Conservation (phyloP, 2,888 invertebrate species). For the Marronus borbonicus region DNA sequence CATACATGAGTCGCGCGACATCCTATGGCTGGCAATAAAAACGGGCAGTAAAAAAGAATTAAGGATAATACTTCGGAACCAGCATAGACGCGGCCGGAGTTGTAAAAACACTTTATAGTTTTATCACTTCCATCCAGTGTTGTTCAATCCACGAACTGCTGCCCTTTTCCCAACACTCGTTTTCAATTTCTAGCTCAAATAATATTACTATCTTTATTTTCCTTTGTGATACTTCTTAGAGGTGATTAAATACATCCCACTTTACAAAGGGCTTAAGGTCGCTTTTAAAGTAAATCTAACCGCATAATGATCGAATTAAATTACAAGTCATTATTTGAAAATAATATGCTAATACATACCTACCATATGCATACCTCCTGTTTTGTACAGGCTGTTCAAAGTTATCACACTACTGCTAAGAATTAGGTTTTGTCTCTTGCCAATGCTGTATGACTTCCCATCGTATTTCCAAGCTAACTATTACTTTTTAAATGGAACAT, state of each 20-base stretch:
- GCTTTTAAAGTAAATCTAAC: no score
- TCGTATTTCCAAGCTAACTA: no score
- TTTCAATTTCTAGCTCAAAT: conserved; percentile 24
- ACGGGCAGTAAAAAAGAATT: conserved; percentile 63
- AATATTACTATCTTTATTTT: conserved; percentile 10
- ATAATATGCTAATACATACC: no score
- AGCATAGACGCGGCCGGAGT: conserved; percentile 61
- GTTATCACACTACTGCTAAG: no score
- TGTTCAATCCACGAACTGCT: conserved; percentile 55
- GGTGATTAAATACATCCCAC: neutral
- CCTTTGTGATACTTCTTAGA: conserved; percentile 7
- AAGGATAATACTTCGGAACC: conserved; percentile 66
- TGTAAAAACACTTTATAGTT: conserved; percentile 66
- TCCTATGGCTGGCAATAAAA: conserved; percentile 59
- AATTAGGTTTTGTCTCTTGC: no score
- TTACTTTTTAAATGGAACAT: no score
- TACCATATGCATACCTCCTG: no score
- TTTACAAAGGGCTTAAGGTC: no score
- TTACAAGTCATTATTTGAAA: no score
- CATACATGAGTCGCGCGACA: conserved; percentile 56
- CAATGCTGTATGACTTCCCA: no score
- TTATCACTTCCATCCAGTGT: conserved; percentile 66
- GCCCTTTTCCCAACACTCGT: conserved; percentile 53
- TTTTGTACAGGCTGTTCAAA: no score
- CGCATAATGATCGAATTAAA: no score